phyloP scores from a whole-genome alignment of 2,113 vertebrate species.

The Larimichthys polyactis region DNA sequence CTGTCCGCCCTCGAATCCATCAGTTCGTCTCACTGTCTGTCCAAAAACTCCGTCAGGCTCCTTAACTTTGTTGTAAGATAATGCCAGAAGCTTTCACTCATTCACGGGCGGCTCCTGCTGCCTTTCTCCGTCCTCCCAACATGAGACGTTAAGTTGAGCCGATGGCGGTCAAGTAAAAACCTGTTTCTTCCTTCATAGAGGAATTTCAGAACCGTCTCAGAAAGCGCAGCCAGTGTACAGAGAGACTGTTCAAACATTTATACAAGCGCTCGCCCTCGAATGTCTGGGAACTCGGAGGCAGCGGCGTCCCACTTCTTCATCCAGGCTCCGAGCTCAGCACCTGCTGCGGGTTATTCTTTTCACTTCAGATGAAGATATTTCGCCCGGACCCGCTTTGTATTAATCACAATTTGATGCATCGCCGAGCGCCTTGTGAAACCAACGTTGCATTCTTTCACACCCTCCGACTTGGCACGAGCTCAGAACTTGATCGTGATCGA shows the following conservation, averaged over 20 bases:
- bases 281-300: conserved; percentile 42
- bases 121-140: background rate
- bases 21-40: conserved; percentile 37
- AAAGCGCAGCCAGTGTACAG: conserved; percentile 38
- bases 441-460: conserved; percentile 7
- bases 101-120: background rate
- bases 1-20: conserved; percentile 37
- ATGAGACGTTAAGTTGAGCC: background rate
- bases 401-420: conserved; percentile 27
- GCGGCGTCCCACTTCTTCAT: conserved; percentile 6
- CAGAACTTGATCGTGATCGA: conserved; percentile 27
- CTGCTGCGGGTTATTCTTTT: conserved; percentile 54
- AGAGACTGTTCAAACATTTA: conserved; percentile 76
- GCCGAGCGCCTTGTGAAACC: background rate
- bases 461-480: background rate
- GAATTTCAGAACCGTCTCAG: conserved; percentile 43
- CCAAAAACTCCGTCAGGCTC: background rate
- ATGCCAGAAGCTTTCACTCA: conserved; percentile 8
- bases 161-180: conserved; percentile 18
- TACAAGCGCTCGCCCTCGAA: conserved; percentile 46
- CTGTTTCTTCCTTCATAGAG: conserved; percentile 23
- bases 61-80: conserved; percentile 7
- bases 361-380: conserved; percentile 16
- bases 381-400: conserved; percentile 15
- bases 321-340: conserved; percentile 35